Percentiles rank a stretch among this genome's conserved stretches.
Conservation (phyloP, 2,113 vertebrate species). For the Coptodon rendalli region DNA sequence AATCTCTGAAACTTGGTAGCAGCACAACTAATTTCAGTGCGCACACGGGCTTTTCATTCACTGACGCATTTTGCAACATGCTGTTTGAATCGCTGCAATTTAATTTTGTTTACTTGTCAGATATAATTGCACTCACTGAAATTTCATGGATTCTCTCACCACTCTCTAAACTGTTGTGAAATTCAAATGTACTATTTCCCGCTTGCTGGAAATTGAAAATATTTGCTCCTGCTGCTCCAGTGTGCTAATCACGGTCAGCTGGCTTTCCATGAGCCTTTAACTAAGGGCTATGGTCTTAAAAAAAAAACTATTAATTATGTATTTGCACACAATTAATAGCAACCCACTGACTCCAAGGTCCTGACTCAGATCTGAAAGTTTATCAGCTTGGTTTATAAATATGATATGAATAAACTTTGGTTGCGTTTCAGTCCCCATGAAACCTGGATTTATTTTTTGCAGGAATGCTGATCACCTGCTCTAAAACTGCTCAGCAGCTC, state of each 20-base stretch:
- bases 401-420: background rate
- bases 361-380: background rate
- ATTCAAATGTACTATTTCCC: background rate
- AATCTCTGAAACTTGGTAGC: background rate
- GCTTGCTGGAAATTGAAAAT: background rate
- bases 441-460: conserved; percentile 45
- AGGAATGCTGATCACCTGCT: background rate
- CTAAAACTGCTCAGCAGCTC: background rate
- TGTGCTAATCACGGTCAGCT: background rate
- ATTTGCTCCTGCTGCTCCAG: background rate
- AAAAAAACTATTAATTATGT: background rate
- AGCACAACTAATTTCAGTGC: background rate
- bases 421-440: conserved; percentile 33
- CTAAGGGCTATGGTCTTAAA: background rate
- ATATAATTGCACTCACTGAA: background rate
- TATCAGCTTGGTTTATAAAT: background rate
- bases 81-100: background rate
- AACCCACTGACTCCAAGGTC: background rate
- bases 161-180: background rate
- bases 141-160: background rate
- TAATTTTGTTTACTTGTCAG: background rate
- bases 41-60: background rate
- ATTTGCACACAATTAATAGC: background rate
- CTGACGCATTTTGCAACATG: background rate
- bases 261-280: background rate